These are phyloP conservation scores for Eutolmus rufibarbis DNA, from an alignment of 2,888 invertebrate genomes.

Conservation along the genomic window DNA sequence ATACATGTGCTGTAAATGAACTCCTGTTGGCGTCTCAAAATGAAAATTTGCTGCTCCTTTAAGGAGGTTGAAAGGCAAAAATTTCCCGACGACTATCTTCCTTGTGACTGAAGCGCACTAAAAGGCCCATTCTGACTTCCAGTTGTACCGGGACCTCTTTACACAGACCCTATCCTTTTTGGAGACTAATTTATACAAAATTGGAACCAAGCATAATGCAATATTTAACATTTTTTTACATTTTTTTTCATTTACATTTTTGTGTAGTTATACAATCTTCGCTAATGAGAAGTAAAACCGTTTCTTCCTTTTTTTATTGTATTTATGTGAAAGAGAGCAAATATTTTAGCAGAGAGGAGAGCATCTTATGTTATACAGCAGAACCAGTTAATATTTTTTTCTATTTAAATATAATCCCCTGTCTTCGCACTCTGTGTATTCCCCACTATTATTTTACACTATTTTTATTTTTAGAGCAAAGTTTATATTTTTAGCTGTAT, in stretches of 20 bases:
- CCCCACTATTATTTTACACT: background rate
- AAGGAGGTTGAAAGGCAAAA: background rate
- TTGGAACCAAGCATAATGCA: constrained; percentile 31
- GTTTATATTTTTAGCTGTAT: constrained; percentile 7
- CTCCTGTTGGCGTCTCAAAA: background rate
- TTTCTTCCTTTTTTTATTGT: constrained; percentile 14
- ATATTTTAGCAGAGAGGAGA: background rate
- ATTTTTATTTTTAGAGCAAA: constrained; percentile 2
- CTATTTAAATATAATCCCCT: background rate
- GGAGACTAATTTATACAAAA: constrained; percentile 24
- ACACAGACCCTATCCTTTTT: background rate
- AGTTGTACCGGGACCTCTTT: background rate
- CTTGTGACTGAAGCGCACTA: background rate
- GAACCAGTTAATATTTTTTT: background rate
- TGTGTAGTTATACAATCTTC: constrained; percentile 10
- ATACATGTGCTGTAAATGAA: background rate
- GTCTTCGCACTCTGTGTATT: background rate
- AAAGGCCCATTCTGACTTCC: background rate
- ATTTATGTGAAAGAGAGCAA: background rate
- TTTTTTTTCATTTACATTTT: constrained; percentile 6
- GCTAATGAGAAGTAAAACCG: constrained; percentile 24
- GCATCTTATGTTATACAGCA: background rate
- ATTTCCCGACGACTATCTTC: background rate
- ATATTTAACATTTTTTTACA: constrained; percentile 21
- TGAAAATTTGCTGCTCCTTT: background rate